These are phyloP conservation scores for Hirtodrosophila alboralis DNA, from an alignment of 2,888 invertebrate species.

Conservation along the genomic window DNA sequence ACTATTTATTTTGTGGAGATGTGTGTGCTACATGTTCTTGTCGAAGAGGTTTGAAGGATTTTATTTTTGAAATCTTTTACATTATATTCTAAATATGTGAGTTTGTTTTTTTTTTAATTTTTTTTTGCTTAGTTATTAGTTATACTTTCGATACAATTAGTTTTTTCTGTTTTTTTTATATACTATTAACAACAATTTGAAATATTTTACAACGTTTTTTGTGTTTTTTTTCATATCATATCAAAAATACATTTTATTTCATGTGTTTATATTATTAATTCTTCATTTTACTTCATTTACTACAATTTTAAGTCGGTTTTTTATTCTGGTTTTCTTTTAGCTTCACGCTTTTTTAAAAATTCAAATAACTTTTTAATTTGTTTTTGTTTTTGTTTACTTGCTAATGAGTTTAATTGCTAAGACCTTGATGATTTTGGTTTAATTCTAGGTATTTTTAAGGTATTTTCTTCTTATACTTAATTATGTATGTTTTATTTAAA, in stretches of 20 bases:
- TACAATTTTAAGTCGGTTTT: conserved; percentile 19
- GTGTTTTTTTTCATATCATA: conserved; percentile 45
- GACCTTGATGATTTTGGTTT: conserved; percentile 74
- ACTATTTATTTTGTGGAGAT: conserved; percentile 22
- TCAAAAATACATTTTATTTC: conserved; percentile 66
- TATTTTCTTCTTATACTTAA: conserved; percentile 53
- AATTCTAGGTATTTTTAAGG: conserved; percentile 69
- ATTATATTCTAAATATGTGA: conserved; percentile 38
- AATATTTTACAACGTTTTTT: conserved; percentile 33
- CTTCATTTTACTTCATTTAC: conserved; percentile 44
- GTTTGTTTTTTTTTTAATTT: conserved; percentile 23
- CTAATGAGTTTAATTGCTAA: conserved; percentile 69
- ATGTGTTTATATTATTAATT: conserved; percentile 34
- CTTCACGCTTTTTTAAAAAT: conserved; percentile 47
- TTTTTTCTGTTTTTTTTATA: conserved; percentile 19
- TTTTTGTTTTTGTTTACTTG: conserved; percentile 20
- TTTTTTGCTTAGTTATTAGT: conserved; percentile 14
- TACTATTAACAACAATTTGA: conserved; percentile 56
- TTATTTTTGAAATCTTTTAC: conserved; percentile 26
- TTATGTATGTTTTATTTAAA: conserved; percentile 41
- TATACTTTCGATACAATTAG: conserved; percentile 14
- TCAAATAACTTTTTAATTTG: conserved; percentile 49
- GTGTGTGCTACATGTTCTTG: neutral
- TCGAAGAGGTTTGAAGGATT: conserved; percentile 5
- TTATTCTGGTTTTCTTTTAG: conserved; percentile 12